phyloP scores from a whole-genome alignment of 2,113 vertebrate species.

The Porphyrio hochstetteri region DNA sequence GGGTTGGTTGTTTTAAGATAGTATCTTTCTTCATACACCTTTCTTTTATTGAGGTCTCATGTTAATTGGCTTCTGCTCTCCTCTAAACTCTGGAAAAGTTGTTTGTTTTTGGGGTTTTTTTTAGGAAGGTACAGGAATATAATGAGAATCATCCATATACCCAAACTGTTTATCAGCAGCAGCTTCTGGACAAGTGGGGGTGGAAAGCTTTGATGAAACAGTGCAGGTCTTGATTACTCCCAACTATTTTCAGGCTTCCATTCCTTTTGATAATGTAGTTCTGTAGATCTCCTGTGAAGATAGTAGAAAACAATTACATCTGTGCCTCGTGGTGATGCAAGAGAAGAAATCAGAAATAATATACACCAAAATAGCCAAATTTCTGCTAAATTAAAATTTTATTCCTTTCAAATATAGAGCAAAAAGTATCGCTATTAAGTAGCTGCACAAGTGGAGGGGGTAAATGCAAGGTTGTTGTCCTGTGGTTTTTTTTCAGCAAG shows the following conservation, averaged over 20 bases:
- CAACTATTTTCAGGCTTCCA: not conserved
- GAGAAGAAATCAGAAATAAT: not conserved
- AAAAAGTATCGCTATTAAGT: not conserved
- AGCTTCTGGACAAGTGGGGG: not conserved
- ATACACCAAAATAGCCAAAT: conserved; percentile 5
- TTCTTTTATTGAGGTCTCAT: not conserved
- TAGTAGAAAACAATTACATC: conserved; percentile 22
- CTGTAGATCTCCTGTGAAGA: conserved; percentile 2
- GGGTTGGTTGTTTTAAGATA: not conserved
- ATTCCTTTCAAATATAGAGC: not conserved
- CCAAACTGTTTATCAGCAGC: not conserved
- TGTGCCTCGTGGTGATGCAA: not conserved
- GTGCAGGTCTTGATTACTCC: not conserved
- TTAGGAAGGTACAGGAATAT: not conserved
- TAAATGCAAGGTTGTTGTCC: not conserved
- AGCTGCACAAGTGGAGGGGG: not conserved
- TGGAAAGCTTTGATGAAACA: not conserved
- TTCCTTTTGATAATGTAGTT: not conserved
- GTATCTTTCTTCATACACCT: not conserved
- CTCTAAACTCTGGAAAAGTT: not conserved
- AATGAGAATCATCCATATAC: not conserved
- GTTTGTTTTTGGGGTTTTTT: not conserved
- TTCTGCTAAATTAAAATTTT: conserved; percentile 4
- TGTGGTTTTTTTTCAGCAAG: not conserved
- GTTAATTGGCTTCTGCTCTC: not conserved